phyloP scores from a whole-genome alignment of 1,140 invertebrate genomes.

The Heliconius eleuchia region DNA sequence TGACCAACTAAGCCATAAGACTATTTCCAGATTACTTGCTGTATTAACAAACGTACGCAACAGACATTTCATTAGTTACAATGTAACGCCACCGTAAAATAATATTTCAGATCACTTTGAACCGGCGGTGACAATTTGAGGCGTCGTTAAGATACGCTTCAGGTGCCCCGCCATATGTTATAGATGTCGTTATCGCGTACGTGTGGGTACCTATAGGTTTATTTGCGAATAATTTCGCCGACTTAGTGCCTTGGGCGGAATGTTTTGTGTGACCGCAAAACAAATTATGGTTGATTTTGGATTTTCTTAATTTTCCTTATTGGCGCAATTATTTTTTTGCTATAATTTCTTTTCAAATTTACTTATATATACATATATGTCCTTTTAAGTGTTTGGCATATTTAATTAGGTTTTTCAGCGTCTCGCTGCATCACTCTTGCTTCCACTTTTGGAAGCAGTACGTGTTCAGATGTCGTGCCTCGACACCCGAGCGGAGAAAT shows the following conservation, averaged over 20 bases:
- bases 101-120: slow-evolving; percentile 21
- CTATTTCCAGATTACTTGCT: not conserved
- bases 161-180: slow-evolving; percentile 35
- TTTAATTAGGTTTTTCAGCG: too few species aligned
- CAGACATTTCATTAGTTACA: slow-evolving; percentile 10
- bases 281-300: not conserved
- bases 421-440: too few species aligned
- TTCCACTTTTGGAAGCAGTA: too few species aligned
- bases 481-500: too few species aligned
- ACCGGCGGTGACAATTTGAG: slow-evolving; percentile 24
- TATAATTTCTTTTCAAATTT: not conserved
- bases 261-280: slow-evolving; percentile 23
- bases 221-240: slow-evolving; percentile 24
- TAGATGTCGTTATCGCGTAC: slow-evolving; percentile 27
- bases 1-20: too few species aligned
- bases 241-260: slow-evolving; percentile 28
- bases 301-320: not conserved
- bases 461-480: too few species aligned
- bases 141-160: slow-evolving; percentile 26
- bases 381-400: too few species aligned
- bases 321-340: not conserved
- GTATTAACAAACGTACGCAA: not conserved
- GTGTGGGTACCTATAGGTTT: slow-evolving; percentile 3
- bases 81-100: slow-evolving; percentile 14
- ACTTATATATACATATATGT: not conserved